Percentiles rank a stretch among this genome's conserved stretches.
phyloP scores from a whole-genome alignment of 2,888 invertebrate genomes.

The Agrotis exclamationis region DNA sequence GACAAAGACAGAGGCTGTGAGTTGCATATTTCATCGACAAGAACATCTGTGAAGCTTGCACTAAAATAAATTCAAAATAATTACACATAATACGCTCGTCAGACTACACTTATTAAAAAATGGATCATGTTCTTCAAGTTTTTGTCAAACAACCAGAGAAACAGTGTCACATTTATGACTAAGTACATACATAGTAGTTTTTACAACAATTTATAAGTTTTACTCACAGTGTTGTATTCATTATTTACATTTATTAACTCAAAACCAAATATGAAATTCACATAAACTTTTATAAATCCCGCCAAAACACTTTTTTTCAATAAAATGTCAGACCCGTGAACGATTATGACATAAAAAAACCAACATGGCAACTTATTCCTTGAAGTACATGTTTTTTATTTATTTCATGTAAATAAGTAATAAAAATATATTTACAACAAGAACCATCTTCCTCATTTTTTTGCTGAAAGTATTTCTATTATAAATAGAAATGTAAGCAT shows the following conservation, averaged over 20 bases:
- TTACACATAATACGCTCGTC: background rate
- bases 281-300: conserved; percentile 27
- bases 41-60: conserved; percentile 80
- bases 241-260: conserved; percentile 16
- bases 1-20: conserved; percentile 85
- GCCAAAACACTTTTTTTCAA: conserved; percentile 26
- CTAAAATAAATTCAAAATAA: conserved; percentile 66
- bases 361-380: background rate
- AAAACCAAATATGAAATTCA: background rate
- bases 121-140: background rate
- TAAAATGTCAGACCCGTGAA: conserved; percentile 6
- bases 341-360: background rate
- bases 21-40: conserved; percentile 78
- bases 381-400: no score
- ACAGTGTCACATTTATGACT: background rate
- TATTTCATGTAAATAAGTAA: background rate
- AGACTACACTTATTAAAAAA: background rate
- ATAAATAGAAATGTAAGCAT: no score
- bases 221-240: conserved; percentile 67
- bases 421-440: background rate
- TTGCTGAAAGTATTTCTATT: background rate
- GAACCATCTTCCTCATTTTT: no score
- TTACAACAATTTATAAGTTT: background rate
- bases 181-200: background rate
- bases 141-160: no score